Evolutionary conservation across 2,113 vertebrate genomes (phyloP), one percentile per base, ranked within the genome.

Genomic region (Trachemys scripta): DNA sequence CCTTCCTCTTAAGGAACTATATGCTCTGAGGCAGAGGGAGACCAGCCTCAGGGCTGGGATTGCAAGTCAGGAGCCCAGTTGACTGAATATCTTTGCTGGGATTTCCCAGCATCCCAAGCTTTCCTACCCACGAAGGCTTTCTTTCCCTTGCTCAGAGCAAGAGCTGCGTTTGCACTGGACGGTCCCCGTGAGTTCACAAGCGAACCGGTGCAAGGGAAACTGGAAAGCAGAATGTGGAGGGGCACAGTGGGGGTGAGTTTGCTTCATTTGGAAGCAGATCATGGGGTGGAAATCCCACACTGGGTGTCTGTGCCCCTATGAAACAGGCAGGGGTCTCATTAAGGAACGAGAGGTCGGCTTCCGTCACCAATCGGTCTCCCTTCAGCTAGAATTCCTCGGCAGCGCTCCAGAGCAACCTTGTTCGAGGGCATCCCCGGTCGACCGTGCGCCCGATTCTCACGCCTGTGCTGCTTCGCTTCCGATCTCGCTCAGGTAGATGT

Each of bases 21-120:
- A 42, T 75, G 38, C 27, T 12, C 12, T 25, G 42, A 47, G 72
- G 38, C 42, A 45, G 65, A 49, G 45, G 1, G 0, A 45, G 45
- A 72, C 45, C 6, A 1, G 72, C 62, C 56, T 27, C 54, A 45
- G n/a, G 0, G 0, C 6, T 25, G 85, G 0, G 10, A n/a, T 38
- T 38, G 35, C 65, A 69, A 38, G n/a, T 69, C 17, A n/a, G 35
- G 8, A 69, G 65, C 65, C 35, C 35, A 5, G 35, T 1, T 69
- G 65, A n/a, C 35, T 38, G 65, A 38, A 38, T 20, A 69, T 22
- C 62, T 65, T 65, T 17, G 62, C 62, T 65, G 31, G n/a, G 17
- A 22, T 42, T 19, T 22, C 72, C 38, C 19, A 20, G 24, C 75
- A 27, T 76, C 42, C 75, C 42, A 24, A 11, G 5, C 72, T 76